These are phyloP conservation scores for Oryctes rhinoceros DNA, from an alignment of 1,140 invertebrate genomes.

Conservation along the genomic window DNA sequence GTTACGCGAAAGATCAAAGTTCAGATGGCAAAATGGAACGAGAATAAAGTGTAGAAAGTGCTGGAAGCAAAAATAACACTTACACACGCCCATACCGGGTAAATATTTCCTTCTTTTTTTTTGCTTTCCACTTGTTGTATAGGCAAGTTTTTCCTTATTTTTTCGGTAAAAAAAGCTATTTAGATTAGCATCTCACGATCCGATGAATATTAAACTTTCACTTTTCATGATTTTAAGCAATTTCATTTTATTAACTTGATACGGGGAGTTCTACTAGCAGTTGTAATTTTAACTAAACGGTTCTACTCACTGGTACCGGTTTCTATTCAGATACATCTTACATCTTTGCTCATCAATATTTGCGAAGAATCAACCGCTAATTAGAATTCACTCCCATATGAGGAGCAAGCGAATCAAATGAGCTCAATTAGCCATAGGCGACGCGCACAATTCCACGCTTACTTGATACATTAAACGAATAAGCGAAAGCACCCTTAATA, in stretches of 20 bases:
- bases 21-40: constrained; percentile 17
- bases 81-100: neutral
- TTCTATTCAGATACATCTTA: no score
- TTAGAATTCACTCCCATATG: neutral
- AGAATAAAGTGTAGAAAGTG: neutral
- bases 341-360: neutral
- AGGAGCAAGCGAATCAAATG: neutral
- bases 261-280: no score
- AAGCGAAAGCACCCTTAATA: constrained; percentile 10
- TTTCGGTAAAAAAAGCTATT: no score
- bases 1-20: neutral
- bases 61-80: constrained; percentile 2
- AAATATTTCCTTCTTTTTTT: neutral
- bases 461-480: neutral
- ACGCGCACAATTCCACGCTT: neutral
- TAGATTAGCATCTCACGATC: no score
- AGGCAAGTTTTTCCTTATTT: no score
- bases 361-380: neutral
- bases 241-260: no score
- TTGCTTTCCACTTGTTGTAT: no score
- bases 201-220: no score
- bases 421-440: neutral
- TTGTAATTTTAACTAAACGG: no score
- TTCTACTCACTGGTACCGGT: no score
- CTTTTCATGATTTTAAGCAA: no score